Conservation (phyloP, 2,113 vertebrate species). For the Tonatia bakeri region DNA sequence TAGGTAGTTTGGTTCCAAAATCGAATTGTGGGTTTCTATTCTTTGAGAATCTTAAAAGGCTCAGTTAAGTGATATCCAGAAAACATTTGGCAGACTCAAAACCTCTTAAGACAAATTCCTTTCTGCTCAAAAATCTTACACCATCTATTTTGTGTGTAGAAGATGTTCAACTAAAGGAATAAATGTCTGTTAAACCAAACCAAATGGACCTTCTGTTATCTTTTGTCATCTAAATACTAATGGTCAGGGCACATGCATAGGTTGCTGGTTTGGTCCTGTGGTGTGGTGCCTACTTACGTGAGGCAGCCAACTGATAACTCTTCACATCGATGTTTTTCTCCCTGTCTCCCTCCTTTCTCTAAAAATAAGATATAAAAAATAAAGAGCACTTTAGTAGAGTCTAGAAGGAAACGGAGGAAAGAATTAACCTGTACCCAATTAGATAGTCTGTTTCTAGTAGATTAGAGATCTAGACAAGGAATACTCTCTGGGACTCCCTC, state of each 20-base stretch:
- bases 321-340: too few relatives aligned
- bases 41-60: neutral
- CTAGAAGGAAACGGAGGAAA: neutral
- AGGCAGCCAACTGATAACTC: too few relatives aligned
- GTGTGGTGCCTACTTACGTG: too few relatives aligned
- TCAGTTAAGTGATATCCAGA: neutral
- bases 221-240: neutral
- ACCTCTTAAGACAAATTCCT: neutral
- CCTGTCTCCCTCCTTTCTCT: too few relatives aligned
- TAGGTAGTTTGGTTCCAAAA: neutral
- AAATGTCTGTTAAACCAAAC: constrained; percentile 57
- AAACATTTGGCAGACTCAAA: neutral
- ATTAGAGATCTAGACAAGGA: neutral
- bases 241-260: too few relatives aligned
- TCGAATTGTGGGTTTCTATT: neutral
- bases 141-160: constrained; percentile 41
- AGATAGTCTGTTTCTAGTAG: neutral
- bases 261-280: too few relatives aligned
- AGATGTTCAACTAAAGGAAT: constrained; percentile 57
- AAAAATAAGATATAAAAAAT: too few relatives aligned
- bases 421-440: neutral
- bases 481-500: neutral
- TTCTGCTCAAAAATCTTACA: neutral
- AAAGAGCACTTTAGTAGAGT: neutral
- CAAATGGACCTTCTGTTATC: constrained; percentile 31